phyloP scores from a whole-genome alignment of 2,888 invertebrate genomes.

The Yponomeuta malinellus region DNA sequence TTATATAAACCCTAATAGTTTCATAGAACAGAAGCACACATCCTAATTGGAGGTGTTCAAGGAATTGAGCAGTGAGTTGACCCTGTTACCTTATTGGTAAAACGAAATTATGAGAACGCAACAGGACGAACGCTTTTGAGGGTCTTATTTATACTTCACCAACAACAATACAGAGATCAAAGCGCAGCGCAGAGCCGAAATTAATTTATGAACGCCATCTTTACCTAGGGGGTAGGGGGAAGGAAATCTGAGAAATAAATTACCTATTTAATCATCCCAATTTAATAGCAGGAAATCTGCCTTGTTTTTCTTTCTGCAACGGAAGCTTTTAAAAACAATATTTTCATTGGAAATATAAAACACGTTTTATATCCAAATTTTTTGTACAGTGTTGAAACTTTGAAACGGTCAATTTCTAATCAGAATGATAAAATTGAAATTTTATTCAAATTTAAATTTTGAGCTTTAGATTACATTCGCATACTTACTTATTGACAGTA shows the following conservation, averaged over 20 bases:
- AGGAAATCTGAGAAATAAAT: background rate
- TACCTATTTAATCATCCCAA: background rate
- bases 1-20: no score
- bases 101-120: background rate
- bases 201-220: conserved; percentile 51
- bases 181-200: conserved; percentile 56
- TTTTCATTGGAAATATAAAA: background rate
- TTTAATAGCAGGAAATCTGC: background rate
- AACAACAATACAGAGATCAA: conserved; percentile 63
- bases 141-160: conserved; percentile 55
- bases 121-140: background rate
- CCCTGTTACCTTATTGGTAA: no score
- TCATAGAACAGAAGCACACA: no score
- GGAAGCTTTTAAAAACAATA: background rate
- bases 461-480: no score
- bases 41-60: no score
- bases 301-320: background rate
- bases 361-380: background rate
- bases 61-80: no score
- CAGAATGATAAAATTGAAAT: no score
- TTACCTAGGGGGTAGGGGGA: background rate
- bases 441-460: no score
- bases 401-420: no score
- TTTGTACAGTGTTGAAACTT: background rate
- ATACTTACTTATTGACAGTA: no score